A percentile compares a stretch with the other conserved stretches of the same genome.
Evolutionary conservation across 1,140 invertebrate genomes (phyloP).

Genomic region (Panagrolaimus sp.): DNA sequence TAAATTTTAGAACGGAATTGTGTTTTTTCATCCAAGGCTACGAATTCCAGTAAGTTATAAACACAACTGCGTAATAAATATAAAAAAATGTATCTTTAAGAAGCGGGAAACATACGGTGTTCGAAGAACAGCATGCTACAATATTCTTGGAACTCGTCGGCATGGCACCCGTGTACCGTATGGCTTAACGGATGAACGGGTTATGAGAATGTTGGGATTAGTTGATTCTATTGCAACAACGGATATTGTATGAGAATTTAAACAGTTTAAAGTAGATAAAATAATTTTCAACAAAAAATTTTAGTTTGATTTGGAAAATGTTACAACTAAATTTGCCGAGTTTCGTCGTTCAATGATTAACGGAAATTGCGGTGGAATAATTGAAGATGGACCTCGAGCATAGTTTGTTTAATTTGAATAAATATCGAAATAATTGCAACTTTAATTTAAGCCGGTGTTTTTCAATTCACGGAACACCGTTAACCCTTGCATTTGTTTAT

Average conservation of each 20-base stretch:
- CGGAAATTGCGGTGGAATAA: conserved; percentile 38
- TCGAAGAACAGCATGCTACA: conserved; percentile 53
- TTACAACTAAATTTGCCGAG: conserved; percentile 32
- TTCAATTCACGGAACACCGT: conserved; percentile 32
- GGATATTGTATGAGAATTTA: conserved; percentile 42
- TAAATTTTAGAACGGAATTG: conserved; percentile 51
- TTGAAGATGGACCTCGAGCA: conserved; percentile 25
- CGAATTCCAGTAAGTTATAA: conserved; percentile 34
- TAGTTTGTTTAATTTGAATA: conserved; percentile 24
- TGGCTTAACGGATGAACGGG: conserved; percentile 48
- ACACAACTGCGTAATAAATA: conserved; percentile 13
- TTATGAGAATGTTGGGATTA: conserved; percentile 49
- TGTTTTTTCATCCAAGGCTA: conserved; percentile 51
- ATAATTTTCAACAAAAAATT: conserved; percentile 24
- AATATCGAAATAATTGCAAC: conserved; percentile 14
- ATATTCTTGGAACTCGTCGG: conserved; percentile 37
- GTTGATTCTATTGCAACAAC: conserved; percentile 53
- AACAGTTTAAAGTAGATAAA: neutral
- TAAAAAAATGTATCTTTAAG: conserved; percentile 27
- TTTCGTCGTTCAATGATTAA: conserved; percentile 41
- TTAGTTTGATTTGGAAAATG: conserved; percentile 50
- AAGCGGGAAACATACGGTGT: conserved; percentile 47
- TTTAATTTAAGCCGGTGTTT: conserved; percentile 33
- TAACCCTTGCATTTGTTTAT: conserved; percentile 41
- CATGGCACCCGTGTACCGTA: conserved; percentile 52